A percentile compares a stretch with the other conserved stretches of the same genome.
Evolutionary conservation across 2,888 invertebrate genomes (phyloP).

Genomic region (Prosopocoilus inquinatus): DNA sequence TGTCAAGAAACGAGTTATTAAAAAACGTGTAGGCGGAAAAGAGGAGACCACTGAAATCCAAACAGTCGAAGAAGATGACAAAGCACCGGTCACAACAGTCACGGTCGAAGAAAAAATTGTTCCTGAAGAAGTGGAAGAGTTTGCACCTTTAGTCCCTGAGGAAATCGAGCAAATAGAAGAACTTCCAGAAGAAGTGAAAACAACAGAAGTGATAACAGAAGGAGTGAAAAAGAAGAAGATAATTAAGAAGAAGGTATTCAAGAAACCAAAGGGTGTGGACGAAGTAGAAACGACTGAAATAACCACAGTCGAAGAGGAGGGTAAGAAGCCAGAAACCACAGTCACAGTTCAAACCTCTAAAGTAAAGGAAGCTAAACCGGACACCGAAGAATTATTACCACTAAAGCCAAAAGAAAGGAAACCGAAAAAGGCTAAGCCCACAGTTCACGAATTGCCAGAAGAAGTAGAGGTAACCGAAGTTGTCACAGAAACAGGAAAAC

Average conservation of each 20-base stretch:
- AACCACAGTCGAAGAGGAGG: constrained; percentile 45
- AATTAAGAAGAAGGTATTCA: constrained; percentile 32
- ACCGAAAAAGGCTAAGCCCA: constrained; percentile 22
- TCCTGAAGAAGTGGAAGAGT: constrained; percentile 18
- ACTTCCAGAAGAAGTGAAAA: constrained; percentile 38
- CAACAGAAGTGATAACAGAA: constrained; percentile 31
- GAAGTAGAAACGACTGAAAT: constrained; percentile 29
- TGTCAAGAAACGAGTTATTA: constrained; percentile 28
- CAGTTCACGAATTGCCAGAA: constrained; percentile 23
- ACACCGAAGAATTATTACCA: constrained; percentile 19
- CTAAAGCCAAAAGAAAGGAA: constrained; percentile 35
- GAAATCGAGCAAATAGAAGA: constrained; percentile 25
- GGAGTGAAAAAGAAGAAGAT: constrained; percentile 34
- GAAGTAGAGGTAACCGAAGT: constrained; percentile 41
- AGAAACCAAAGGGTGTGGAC: constrained; percentile 31
- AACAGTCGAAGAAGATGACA: constrained; percentile 36
- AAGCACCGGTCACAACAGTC: constrained; percentile 45
- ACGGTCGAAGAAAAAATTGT: constrained; percentile 26
- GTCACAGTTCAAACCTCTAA: constrained; percentile 35
- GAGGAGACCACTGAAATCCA: constrained; percentile 42
- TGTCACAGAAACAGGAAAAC: constrained; percentile 38
- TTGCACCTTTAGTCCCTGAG: constrained; percentile 9
- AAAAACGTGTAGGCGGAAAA: constrained; percentile 28
- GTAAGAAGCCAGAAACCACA: constrained; percentile 42
- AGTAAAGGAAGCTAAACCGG: constrained; percentile 22